These are phyloP conservation scores for Brotula barbata DNA, from an alignment of 2,797 vertebrate genomes.

Conservation along the genomic window DNA sequence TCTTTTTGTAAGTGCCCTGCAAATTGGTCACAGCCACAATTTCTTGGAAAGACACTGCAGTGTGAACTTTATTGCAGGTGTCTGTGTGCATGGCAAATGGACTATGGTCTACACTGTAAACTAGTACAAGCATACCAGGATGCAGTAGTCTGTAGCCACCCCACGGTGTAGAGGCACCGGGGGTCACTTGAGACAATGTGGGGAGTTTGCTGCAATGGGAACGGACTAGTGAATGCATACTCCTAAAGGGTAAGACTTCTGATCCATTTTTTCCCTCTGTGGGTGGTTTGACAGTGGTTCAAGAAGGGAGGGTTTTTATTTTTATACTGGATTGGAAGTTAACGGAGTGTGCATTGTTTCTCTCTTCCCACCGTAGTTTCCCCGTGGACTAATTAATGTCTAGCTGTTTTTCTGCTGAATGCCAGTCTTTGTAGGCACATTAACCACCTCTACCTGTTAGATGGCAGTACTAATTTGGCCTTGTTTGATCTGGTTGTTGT, in stretches of 20 bases:
- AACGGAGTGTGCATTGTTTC: slow-evolving; percentile 78
- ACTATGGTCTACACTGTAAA: slow-evolving; percentile 79
- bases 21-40: slow-evolving; percentile 62
- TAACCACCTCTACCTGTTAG: slow-evolving; percentile 58
- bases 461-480: slow-evolving; percentile 87
- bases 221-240: slow-evolving; percentile 91
- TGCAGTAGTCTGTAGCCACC: slow-evolving; percentile 87
- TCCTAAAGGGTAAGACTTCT: slow-evolving; percentile 87
- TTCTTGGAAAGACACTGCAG: slow-evolving; percentile 87
- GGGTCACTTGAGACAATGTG: slow-evolving; percentile 90
- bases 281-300: slow-evolving; percentile 67
- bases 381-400: slow-evolving; percentile 69
- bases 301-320: slow-evolving; percentile 69
- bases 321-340: slow-evolving; percentile 71
- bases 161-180: slow-evolving; percentile 88
- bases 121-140: slow-evolving; percentile 86
- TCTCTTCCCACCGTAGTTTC: slow-evolving; percentile 84
- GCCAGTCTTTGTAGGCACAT: slow-evolving; percentile 45
- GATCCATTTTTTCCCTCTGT: slow-evolving; percentile 81
- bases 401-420: slow-evolving; percentile 60
- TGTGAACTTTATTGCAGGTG: slow-evolving; percentile 84
- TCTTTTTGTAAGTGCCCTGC: slow-evolving; percentile 57
- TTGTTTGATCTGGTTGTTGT: slow-evolving; percentile 96
- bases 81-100: slow-evolving; percentile 82
- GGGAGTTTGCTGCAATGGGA: slow-evolving; percentile 90